Percentiles rank a stretch among this genome's conserved stretches.
Evolutionary conservation across 2,888 invertebrate genomes (phyloP).

Genomic region (Stenolophus ochropezus): DNA sequence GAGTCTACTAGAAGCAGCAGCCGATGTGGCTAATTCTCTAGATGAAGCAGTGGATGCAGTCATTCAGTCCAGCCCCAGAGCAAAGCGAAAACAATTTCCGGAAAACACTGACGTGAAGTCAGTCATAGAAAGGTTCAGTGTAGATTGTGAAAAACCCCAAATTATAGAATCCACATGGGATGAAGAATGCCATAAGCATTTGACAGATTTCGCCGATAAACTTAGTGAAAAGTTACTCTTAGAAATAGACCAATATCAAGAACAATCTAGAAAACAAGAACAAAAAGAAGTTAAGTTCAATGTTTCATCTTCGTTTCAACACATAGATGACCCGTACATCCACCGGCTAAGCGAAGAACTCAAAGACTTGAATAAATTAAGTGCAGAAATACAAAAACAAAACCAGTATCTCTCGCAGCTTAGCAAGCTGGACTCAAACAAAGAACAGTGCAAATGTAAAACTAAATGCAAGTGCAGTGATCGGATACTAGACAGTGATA

Average conservation of each 20-base stretch:
- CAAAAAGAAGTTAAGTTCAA: slow-evolving; percentile 73
- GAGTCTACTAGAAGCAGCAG: slow-evolving; percentile 79
- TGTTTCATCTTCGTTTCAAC: slow-evolving; percentile 73
- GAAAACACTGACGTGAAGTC: slow-evolving; percentile 74
- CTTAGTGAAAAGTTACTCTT: slow-evolving; percentile 87
- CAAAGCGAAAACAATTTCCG: slow-evolving; percentile 72
- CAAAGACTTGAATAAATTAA: slow-evolving; percentile 76
- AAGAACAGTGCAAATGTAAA: slow-evolving; percentile 74
- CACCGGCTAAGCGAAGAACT: slow-evolving; percentile 78
- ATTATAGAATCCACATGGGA: slow-evolving; percentile 73
- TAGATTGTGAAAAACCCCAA: neutral
- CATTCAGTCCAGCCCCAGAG: slow-evolving; percentile 78
- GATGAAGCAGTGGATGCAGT: slow-evolving; percentile 83
- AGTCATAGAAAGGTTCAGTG: slow-evolving; percentile 64
- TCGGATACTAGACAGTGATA: slow-evolving; percentile 60
- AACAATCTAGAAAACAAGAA: slow-evolving; percentile 74
- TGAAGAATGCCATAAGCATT: slow-evolving; percentile 81
- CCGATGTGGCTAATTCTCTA: slow-evolving; percentile 79
- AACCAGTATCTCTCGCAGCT: slow-evolving; percentile 76
- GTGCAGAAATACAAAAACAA: slow-evolving; percentile 77
- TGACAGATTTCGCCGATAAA: slow-evolving; percentile 87
- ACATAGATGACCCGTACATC: slow-evolving; percentile 78
- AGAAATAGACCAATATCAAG: slow-evolving; percentile 81
- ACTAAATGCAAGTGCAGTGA: slow-evolving; percentile 70
- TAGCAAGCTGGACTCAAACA: slow-evolving; percentile 73